These are phyloP conservation scores for Tipula lateralis DNA, from an alignment of 2,888 invertebrate genomes.

Conservation along the genomic window DNA sequence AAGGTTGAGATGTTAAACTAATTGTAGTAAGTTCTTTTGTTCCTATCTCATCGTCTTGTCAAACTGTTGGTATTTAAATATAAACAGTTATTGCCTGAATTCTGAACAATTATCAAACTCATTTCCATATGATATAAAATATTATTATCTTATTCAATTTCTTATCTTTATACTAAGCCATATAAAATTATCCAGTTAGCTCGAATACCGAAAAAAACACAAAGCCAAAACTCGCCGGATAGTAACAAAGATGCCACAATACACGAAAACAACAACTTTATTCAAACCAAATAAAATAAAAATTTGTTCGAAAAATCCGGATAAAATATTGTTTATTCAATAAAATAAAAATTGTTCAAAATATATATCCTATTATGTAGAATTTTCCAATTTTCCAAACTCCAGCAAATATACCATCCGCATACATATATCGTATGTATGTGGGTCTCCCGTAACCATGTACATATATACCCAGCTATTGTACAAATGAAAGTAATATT, in stretches of 20 bases:
- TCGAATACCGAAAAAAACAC: not conserved
- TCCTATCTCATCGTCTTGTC: not conserved
- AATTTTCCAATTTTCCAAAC: not conserved
- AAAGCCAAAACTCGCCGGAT: too few relatives aligned
- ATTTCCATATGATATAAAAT: not conserved
- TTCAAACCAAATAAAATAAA: not conserved
- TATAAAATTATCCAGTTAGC: not conserved
- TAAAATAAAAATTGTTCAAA: not conserved
- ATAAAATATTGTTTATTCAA: slow-evolving; percentile 24
- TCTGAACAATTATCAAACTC: not conserved
- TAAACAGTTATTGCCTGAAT: not conserved
- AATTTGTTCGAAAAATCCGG: not conserved
- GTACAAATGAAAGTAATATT: not conserved
- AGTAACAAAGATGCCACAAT: not conserved
- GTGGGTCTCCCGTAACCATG: not conserved
- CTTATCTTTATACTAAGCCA: not conserved
- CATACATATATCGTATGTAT: not conserved
- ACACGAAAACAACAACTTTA: not conserved
- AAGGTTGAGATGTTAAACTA: not conserved
- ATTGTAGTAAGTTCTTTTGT: not conserved
- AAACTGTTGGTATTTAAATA: not conserved
- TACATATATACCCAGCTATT: not conserved
- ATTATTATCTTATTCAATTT: not conserved
- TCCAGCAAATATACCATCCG: too few relatives aligned
- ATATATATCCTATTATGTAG: not conserved